Evolutionary conservation across 2,888 invertebrate genomes (phyloP), one percentile per base, ranked within the genome.

Genomic region (Epistrophe eligans): DNA sequence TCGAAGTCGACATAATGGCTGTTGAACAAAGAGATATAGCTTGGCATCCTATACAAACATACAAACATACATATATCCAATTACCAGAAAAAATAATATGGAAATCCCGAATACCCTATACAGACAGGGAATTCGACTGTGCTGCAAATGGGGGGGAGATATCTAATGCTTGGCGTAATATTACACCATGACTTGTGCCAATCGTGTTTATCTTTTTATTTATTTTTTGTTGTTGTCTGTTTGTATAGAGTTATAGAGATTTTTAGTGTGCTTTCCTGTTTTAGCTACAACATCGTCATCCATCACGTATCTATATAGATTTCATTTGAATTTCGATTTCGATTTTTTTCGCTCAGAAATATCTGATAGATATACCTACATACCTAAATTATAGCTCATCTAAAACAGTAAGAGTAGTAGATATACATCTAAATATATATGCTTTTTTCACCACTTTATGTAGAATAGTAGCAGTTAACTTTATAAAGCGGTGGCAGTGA

Each of bases 191-290:
- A 71, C 55, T 74, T 74, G 71, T 66, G 58, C 48, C 64, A 45
- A 48, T 70, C 71, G 74, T 76, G 50, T 66, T 55, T 57, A 17
- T 40, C 40, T 4, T 77, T 32, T 57, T 67, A 48, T 13, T 48
- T 38, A 0, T 45, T 72, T 72, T 40, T 57, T 38, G 19, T 70
- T 48, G 72, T n/a, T 48, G 13, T 79, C 43, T 77, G 48, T 67
- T 55, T 60, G 38, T 13, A 17, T 11, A 32, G 17, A 48, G 64
- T 58, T 2, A 24, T 55, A 8, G 43, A 74, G 55, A 28, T 84
- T 48, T 76, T 48, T 73, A 70, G 62, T 77, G 62, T 79, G 73
- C 74, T 81, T 81, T 85, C 74, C 74, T 85, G 74, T 85, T 82
- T 77, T 62, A 70, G 77, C 67, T 62, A 84, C 72, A 70, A 84